These are phyloP conservation scores for Engystomops pustulosus DNA, from an alignment of 2,113 vertebrate species.

Conservation along the genomic window DNA sequence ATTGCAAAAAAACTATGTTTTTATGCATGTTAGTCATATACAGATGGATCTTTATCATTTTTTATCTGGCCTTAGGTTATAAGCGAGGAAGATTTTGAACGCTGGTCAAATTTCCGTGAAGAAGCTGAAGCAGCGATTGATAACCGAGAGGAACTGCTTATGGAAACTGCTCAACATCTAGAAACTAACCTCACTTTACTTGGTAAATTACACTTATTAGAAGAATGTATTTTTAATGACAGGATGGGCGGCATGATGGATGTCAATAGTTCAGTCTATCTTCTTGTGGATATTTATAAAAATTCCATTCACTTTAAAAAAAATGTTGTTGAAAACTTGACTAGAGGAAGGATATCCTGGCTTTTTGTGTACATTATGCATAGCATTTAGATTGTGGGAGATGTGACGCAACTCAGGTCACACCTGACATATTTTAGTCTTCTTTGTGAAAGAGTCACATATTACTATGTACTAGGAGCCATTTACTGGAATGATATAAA, in stretches of 20 bases:
- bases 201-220: constrained; percentile 68
- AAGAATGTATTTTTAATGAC: not conserved
- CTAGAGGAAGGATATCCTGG: not conserved
- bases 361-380: too few species aligned
- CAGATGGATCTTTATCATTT: not conserved
- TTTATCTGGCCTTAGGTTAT: constrained; percentile 75
- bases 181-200: constrained; percentile 83
- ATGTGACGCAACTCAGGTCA: not conserved
- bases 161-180: constrained; percentile 77
- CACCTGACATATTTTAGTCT: not conserved
- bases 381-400: not conserved
- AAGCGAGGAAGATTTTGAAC: constrained; percentile 77
- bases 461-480: not conserved
- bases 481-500: not conserved
- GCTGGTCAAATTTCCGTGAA: constrained; percentile 82
- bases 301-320: too few species aligned
- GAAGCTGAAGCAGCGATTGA: constrained; percentile 83
- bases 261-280: too few species aligned
- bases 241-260: too few species aligned
- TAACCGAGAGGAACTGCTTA: constrained; percentile 79
- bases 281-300: too few species aligned
- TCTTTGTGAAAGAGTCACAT: not conserved
- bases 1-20: too few species aligned
- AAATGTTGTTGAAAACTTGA: too few species aligned
- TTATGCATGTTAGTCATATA: too few species aligned